Base-by-base conservation (phyloP, 1,140 invertebrate genomes). In the Zeugodacus cucurbitae region DNA sequence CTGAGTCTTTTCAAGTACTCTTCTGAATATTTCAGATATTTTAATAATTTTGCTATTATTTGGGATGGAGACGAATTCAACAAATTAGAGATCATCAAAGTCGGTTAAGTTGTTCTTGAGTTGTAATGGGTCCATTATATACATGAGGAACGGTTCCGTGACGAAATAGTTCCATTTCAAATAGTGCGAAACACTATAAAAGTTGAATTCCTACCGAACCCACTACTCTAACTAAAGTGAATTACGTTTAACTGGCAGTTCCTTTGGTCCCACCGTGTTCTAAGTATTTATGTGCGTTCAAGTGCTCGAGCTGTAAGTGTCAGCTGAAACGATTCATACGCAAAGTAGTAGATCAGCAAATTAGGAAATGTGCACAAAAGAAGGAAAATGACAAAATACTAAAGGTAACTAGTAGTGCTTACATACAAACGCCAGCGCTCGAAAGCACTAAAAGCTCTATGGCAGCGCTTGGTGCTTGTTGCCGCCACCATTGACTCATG, bases 341-440 rank as follows among this genome's bases (percentile, higher is more conserved):
- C 74, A 82, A 82, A 82, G 74, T 82, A 48, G 20, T 82, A 48
- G 74, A 82, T 54, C 74, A 48, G 74, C 41, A 82, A 82, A 82
- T 82, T 82, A 82, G 41, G 41, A 82, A 48, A 82, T 82, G 74
- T 48, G n/a, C 41, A 82, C 22, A 82, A 82, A 48, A 48, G 17
- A n/a, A 54, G 22, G n/a, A 82, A 82, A 17, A 48, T n/a, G 74
- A 82, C 37, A 26, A 48, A 82, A 54, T 48, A 82, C 74, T 74
- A 22, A 74, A 74, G 70, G 70, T 74, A 74, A 74, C 37, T 44
- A 41, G 14, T 44, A 41, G 14, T 54, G 48, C 70, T n/a, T 37
- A 32, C 64, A 14, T 41, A 74, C 37, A 34, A 54, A 22, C 22
- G n/a, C 7, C 70, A 22, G 5, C n/a, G n/a, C 29, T 32, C 48